Base-by-base conservation (phyloP, 1,140 invertebrate species). In the Diabrotica virgifera region DNA sequence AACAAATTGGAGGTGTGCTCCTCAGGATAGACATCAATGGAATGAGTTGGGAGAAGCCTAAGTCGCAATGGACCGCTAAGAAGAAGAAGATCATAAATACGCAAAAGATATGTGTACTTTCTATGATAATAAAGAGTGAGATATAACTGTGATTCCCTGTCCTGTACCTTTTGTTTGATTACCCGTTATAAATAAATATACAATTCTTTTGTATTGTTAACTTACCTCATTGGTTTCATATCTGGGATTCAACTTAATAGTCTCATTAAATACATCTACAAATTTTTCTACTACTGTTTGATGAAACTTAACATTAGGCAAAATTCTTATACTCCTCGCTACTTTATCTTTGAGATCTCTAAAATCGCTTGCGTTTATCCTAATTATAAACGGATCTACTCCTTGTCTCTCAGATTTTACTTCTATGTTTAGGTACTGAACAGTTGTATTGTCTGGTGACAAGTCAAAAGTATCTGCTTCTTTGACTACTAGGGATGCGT, bases 361-460 rank as follows among this genome's bases (percentile, higher is more conserved):
- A 72, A 94, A 90, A 65, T 94, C 89, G 11, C 86, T 72, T 0
- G 92, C 86, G 72, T 92, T 92, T 24, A 95, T 82, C 64, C 93
- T 83, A 68, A 92, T 87, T 35, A 82, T 82, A 75, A 91, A 92
- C 10, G 81, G 78, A 11, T 79, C 67, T 2, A 87, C 78, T 37
- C 82, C 81, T 51, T 78, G 74, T 11, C 85, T 80, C 59, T 80
- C 84, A 12, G 89, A 86, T 63, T 85, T 87, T 0, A 92, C 91
- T 77, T 89, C 83, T 65, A 96, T 93, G 76, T 90, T 93, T 5
- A 95, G 83, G 78, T 88, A 94, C 75, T 95, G 92, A 7, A 90
- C 80, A 71, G 85, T 81, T 68, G 84, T 84, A 73, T 87, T 83
- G 60, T 85, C 79, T 3, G 84, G 80, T 60, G 88, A 86, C 46